These are phyloP conservation scores for Protomyctophum bolini DNA, from an alignment of 2,113 vertebrate species.

Conservation along the genomic window DNA sequence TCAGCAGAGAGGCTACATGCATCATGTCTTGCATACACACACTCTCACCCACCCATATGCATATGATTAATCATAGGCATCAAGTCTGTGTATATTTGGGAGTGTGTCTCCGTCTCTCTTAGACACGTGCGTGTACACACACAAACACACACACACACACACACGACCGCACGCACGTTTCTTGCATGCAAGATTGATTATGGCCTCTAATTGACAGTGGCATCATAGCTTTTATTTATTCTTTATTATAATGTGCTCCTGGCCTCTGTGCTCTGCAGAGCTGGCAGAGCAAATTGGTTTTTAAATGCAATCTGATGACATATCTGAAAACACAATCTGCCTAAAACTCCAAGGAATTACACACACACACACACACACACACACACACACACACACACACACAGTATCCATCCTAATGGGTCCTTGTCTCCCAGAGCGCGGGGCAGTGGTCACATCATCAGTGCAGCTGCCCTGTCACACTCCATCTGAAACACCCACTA, in stretches of 20 bases:
- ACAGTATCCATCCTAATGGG: too few species aligned
- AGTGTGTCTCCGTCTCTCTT: neutral
- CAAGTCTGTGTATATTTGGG: conserved; percentile 34
- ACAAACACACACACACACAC: neutral
- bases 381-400: conserved; percentile 6
- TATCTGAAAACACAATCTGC: conserved; percentile 73
- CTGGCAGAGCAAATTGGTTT: conserved; percentile 71
- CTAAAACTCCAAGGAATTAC: conserved; percentile 59
- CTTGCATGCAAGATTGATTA: conserved; percentile 71
- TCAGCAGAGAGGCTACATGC: too few species aligned
- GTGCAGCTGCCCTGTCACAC: too few species aligned
- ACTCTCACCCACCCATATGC: conserved; percentile 47
- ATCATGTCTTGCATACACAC: neutral
- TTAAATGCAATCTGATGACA: conserved; percentile 75
- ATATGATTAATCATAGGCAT: conserved; percentile 64
- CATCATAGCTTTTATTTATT: conserved; percentile 77
- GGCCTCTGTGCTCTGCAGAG: conserved; percentile 62
- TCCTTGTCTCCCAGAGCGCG: too few species aligned
- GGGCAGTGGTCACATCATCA: too few species aligned
- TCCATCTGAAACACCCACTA: too few species aligned
- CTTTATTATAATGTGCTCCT: conserved; percentile 59
- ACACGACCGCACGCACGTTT: neutral
- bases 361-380: conserved; percentile 7
- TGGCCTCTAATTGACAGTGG: conserved; percentile 52
- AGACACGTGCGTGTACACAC: too few species aligned